Evolutionary conservation across 64 coral and sea anemone genomes (phyloP).

Genomic region (Cladopsammia gracilis): DNA sequence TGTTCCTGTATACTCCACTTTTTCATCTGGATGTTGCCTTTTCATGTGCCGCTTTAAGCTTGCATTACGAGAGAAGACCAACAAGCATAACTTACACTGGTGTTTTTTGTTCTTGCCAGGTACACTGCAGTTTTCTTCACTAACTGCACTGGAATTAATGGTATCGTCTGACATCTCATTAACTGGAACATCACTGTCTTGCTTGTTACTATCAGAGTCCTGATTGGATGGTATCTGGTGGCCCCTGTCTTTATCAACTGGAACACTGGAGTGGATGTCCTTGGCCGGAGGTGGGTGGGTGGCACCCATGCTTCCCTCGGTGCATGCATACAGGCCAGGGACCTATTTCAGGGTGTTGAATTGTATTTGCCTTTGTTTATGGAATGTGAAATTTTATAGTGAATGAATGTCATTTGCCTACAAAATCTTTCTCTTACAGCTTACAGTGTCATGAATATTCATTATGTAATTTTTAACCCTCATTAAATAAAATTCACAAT

Average conservation of each 20-base stretch:
- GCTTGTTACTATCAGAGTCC: constrained; percentile 27
- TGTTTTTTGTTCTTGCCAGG: constrained; percentile 47
- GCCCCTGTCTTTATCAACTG: constrained; percentile 41
- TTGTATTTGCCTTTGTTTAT: constrained; percentile 14
- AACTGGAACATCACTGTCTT: constrained; percentile 32
- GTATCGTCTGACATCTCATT: constrained; percentile 13
- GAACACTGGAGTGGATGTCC: constrained; percentile 17
- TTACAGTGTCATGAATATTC: background rate
- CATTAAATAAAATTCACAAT: constrained; percentile 2
- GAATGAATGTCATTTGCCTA: too few relatives aligned
- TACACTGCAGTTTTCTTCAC: constrained; percentile 31
- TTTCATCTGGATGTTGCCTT: constrained; percentile 14
- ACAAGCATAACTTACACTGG: constrained; percentile 21
- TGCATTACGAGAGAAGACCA: background rate
- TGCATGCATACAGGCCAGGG: constrained; percentile 11
- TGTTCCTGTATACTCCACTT: constrained; percentile 17
- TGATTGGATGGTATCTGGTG: constrained; percentile 17
- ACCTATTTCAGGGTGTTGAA: background rate
- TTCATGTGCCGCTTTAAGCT: constrained; percentile 49
- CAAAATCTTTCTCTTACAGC: background rate
- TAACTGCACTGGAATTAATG: constrained; percentile 25
- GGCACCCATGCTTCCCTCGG: background rate
- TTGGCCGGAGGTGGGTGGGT: too few relatives aligned
- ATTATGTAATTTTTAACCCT: constrained; percentile 2
- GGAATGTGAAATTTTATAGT: background rate